Conservation (phyloP, 2,888 invertebrate genomes). For the Hemistola chrysoprasaria region DNA sequence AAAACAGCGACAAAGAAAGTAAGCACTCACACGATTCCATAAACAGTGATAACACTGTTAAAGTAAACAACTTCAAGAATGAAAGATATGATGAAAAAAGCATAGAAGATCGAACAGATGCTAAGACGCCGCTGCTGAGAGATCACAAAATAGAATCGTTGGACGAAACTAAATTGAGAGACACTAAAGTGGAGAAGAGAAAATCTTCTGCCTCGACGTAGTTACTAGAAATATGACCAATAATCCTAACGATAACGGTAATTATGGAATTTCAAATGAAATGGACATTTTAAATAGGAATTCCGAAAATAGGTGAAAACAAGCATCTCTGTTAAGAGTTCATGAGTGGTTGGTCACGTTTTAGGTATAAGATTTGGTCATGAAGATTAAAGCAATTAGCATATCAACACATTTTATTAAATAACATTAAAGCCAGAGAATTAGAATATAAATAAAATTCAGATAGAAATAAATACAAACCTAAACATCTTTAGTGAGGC, state of each 20-base stretch:
- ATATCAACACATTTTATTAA: no score
- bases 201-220: constrained; percentile 78
- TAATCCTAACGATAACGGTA: constrained; percentile 25
- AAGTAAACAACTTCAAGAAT: constrained; percentile 65
- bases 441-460: constrained; percentile 4
- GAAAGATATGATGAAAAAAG: constrained; percentile 60
- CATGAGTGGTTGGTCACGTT: no score
- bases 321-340: no score
- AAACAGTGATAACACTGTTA: constrained; percentile 62
- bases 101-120: constrained; percentile 65
- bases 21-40: constrained; percentile 60
- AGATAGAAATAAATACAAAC: constrained; percentile 21
- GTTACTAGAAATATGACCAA: constrained; percentile 50
- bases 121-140: constrained; percentile 67
- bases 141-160: constrained; percentile 76
- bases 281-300: constrained; percentile 4
- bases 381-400: no score
- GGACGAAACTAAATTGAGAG: constrained; percentile 71
- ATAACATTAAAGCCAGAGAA: constrained; percentile 4
- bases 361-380: no score
- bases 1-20: constrained; percentile 44
- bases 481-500: no score
- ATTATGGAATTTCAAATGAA: constrained; percentile 3
- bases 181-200: constrained; percentile 69
- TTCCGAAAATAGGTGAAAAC: no score